These are phyloP conservation scores for Heterohyrax brucei DNA, from an alignment of 2,797 vertebrate genomes.

Conservation along the genomic window DNA sequence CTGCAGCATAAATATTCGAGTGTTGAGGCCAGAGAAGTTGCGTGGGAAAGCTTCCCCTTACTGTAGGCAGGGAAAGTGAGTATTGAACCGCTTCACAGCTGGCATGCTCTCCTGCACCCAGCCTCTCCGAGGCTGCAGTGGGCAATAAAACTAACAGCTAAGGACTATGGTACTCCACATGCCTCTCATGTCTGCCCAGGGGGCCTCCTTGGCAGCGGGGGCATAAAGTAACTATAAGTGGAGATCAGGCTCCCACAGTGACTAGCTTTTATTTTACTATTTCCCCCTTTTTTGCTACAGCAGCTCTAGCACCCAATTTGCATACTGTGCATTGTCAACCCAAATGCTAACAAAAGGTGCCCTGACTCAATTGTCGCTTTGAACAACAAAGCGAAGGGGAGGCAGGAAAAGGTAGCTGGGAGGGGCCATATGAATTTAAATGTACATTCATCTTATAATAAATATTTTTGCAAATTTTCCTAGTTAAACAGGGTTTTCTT, in stretches of 20 bases:
- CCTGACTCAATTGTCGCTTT: slow-evolving; percentile 68
- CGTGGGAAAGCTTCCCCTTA: slow-evolving; percentile 26
- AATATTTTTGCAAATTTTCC: background rate
- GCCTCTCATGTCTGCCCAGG: slow-evolving; percentile 50
- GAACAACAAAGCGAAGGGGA: slow-evolving; percentile 63
- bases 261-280: slow-evolving; percentile 12
- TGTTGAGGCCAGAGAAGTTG: slow-evolving; percentile 66
- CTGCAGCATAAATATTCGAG: slow-evolving; percentile 76
- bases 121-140: background rate
- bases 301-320: slow-evolving; percentile 70
- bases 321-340: slow-evolving; percentile 72
- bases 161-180: background rate
- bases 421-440: background rate
- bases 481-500: slow-evolving; percentile 1
- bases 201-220: slow-evolving; percentile 18
- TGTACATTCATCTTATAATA: background rate
- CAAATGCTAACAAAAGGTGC: slow-evolving; percentile 75
- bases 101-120: slow-evolving; percentile 26
- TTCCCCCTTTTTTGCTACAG: background rate
- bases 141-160: slow-evolving; percentile 66
- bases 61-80: background rate
- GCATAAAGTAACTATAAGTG: slow-evolving; percentile 75
- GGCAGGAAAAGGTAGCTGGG: background rate
- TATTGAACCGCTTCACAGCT: slow-evolving; percentile 67
- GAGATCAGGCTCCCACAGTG: slow-evolving; percentile 70